A percentile compares a stretch with the other conserved stretches of the same genome.
Evolutionary conservation across 2,797 vertebrate genomes (phyloP).

Genomic region (Buceros bicornis): DNA sequence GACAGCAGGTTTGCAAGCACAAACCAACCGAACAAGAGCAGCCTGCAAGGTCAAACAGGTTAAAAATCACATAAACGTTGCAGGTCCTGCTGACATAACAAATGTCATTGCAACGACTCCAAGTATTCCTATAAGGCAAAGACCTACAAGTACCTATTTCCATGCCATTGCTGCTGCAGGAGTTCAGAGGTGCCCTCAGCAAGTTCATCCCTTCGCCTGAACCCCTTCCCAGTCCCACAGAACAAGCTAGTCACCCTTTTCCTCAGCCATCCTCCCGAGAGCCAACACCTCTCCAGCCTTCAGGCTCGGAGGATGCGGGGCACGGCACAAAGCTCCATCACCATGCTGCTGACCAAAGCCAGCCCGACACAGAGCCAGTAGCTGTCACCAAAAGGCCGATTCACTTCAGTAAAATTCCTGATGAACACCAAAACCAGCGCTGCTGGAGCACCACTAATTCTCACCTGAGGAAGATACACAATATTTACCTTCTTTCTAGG

Average conservation of each 20-base stretch:
- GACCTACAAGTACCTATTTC: not conserved
- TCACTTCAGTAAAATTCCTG: not conserved
- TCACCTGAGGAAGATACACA: not conserved
- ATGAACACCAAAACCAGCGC: not conserved
- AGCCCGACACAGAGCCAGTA: not conserved
- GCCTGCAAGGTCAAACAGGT: not conserved
- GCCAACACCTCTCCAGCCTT: not conserved
- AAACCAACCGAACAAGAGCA: not conserved
- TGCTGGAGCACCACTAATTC: not conserved
- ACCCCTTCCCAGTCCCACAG: not conserved
- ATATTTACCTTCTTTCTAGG: not conserved
- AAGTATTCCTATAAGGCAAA: not conserved
- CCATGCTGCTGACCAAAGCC: not conserved
- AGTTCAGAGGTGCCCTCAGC: not conserved
- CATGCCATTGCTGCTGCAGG: not conserved
- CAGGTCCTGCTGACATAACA: not conserved
- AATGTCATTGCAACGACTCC: not conserved
- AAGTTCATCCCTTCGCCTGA: not conserved
- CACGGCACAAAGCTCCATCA: not conserved
- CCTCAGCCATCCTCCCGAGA: not conserved
- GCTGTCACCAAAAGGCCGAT: not conserved
- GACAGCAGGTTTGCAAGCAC: not conserved
- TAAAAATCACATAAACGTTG: not conserved
- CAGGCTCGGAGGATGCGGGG: not conserved
- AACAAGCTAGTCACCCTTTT: not conserved